Percentiles rank a stretch among this genome's conserved stretches.
phyloP scores from a whole-genome alignment of 2,113 vertebrate genomes.

The Trichechus manatus region DNA sequence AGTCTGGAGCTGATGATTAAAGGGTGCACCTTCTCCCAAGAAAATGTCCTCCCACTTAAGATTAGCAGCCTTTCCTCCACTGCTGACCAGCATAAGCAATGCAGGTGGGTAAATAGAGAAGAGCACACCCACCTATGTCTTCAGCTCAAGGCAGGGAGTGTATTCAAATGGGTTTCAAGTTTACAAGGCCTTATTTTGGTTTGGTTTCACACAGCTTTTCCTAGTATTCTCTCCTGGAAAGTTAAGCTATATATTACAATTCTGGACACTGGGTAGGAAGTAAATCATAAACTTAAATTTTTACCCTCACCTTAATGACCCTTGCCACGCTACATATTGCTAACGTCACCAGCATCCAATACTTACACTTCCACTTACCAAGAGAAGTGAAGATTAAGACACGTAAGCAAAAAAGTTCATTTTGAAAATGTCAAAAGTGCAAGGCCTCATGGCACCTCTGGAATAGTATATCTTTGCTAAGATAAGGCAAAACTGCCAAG shows the following conservation, averaged over 20 bases:
- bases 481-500: background rate
- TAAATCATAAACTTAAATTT: background rate
- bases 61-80: background rate
- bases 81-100: background rate
- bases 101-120: background rate
- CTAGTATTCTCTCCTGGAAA: background rate
- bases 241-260: constrained; percentile 2
- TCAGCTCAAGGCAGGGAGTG: background rate
- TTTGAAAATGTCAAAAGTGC: constrained; percentile 32
- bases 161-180: background rate
- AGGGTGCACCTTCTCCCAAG: background rate
- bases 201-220: constrained; percentile 14
- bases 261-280: constrained; percentile 40
- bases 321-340: background rate
- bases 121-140: background rate
- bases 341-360: background rate
- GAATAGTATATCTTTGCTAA: background rate
- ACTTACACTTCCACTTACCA: background rate
- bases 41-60: background rate
- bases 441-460: background rate
- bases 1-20: background rate
- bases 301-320: background rate
- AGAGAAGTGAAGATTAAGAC: background rate
- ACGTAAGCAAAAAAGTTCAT: background rate
- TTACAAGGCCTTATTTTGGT: background rate